Evolutionary conservation across 2,797 vertebrate genomes (phyloP).

Genomic region (Megalops cyprinoides): DNA sequence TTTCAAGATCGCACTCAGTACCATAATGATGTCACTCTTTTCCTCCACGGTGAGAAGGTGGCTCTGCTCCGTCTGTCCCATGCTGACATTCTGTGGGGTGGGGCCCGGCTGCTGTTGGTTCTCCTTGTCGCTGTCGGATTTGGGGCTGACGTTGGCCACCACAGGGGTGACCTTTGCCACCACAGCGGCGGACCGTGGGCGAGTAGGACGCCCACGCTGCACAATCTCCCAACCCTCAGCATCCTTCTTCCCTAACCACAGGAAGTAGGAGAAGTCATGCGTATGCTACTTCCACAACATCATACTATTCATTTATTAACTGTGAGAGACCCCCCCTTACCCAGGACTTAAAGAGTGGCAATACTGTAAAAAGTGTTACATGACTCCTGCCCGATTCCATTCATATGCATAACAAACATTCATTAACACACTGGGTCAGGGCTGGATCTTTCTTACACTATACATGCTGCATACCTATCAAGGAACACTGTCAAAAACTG

Average conservation of each 20-base stretch:
- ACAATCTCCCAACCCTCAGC: slow-evolving; percentile 97
- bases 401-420: neutral
- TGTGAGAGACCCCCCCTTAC: no score
- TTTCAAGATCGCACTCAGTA: slow-evolving; percentile 54
- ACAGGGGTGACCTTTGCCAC: slow-evolving; percentile 75
- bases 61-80: slow-evolving; percentile 46
- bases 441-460: neutral
- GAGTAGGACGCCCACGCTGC: slow-evolving; percentile 91
- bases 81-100: slow-evolving; percentile 46
- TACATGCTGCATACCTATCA: neutral
- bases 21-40: slow-evolving; percentile 65
- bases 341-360: neutral
- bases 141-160: slow-evolving; percentile 65
- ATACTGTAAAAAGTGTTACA: neutral
- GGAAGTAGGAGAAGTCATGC: neutral
- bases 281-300: neutral
- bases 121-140: slow-evolving; percentile 80
- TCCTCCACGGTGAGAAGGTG: slow-evolving; percentile 50
- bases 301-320: no score
- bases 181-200: slow-evolving; percentile 82
- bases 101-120: slow-evolving; percentile 62
- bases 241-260: slow-evolving; percentile 82
- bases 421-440: neutral
- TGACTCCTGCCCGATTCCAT: neutral
- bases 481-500: no score